Evolutionary conservation across 2,888 invertebrate genomes (phyloP).

Genomic region (Tanytarsus gracilentus): DNA sequence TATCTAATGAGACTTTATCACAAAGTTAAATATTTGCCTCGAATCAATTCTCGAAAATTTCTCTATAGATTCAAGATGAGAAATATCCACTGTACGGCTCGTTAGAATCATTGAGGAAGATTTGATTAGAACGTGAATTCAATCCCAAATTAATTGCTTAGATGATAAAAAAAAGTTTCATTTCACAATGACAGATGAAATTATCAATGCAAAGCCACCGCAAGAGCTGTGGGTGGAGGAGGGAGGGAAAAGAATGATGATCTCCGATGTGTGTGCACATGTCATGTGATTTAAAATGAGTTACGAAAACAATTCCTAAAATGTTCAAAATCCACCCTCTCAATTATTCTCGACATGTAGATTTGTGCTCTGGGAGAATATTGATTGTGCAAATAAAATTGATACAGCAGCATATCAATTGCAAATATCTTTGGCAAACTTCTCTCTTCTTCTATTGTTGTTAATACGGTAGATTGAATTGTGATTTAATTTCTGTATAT

Average conservation of each 20-base stretch:
- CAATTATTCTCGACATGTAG: conserved; percentile 10
- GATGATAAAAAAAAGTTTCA: neutral
- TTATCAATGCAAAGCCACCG: neutral
- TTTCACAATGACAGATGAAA: neutral
- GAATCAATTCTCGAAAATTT: neutral
- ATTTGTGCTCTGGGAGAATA: neutral
- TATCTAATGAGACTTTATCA: conserved; percentile 16
- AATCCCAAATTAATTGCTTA: conserved; percentile 10
- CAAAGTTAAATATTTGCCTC: conserved; percentile 19
- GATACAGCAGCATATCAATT: conserved; percentile 28
- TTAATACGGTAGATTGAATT: conserved; percentile 24
- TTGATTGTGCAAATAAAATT: conserved; percentile 28
- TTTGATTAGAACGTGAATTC: conserved; percentile 15
- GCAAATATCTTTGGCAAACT: conserved; percentile 24
- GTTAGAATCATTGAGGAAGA: conserved; percentile 23
- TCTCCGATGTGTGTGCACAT: too few species aligned
- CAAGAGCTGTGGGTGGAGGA: neutral
- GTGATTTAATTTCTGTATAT: conserved; percentile 25
- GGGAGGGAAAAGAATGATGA: neutral
- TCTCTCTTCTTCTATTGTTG: too few species aligned
- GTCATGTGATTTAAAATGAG: too few species aligned
- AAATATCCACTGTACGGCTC: neutral
- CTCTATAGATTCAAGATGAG: neutral
- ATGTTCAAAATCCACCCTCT: conserved; percentile 1
- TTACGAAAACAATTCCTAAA: too few species aligned